Base-by-base conservation (phyloP, 2,888 invertebrate species). In the Dryocosmus kuriphilus region DNA sequence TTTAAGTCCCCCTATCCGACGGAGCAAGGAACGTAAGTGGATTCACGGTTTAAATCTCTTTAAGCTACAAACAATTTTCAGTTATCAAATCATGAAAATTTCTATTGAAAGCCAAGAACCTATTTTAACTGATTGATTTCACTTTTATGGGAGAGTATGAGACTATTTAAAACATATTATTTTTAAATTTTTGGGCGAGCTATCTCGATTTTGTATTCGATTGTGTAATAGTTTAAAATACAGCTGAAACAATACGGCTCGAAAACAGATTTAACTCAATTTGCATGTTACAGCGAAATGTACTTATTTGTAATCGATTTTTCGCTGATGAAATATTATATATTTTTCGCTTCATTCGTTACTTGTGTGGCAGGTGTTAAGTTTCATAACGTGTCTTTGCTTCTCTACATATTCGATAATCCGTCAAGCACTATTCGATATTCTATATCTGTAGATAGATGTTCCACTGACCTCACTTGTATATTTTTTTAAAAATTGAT, bases 391-490 rank as follows among this genome's bases (percentile, higher is more conserved):
- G 30, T 71, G 30, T 51, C 30, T 11, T 51, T 30, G 51, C 30
- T 71, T 30, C 71, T 71, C 30, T n/a, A 27, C 16, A 30, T n/a
- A 71, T 30, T 71, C 30, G 11, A 51, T 71, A 71, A 65, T 65
- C 38, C 30, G 27, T 51, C 3, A 71, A 51, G 46, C 19, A 71
- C 30, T 32, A 32, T 71, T 30, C 30, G 71, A 46, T 71, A 46
- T 46, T 27, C 30, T 27, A 24, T 57, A 7, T 24, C 57, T n/a
- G 27, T n/a, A 71, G 35, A 63, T 67, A 71, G 71, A 71, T 71
- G 71, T 71, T 71, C 46, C 51, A 71, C 71, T 71, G 27, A 71
- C 71, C 71, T 71, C 30, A n/a, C 11, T 51, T 71, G 46, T 30
- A 71, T 14, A 41, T 41, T 46, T 67, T 27, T 46, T 2, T 67